phyloP scores from a whole-genome alignment of 2,888 invertebrate genomes.

The Thymelicus sylvestris region DNA sequence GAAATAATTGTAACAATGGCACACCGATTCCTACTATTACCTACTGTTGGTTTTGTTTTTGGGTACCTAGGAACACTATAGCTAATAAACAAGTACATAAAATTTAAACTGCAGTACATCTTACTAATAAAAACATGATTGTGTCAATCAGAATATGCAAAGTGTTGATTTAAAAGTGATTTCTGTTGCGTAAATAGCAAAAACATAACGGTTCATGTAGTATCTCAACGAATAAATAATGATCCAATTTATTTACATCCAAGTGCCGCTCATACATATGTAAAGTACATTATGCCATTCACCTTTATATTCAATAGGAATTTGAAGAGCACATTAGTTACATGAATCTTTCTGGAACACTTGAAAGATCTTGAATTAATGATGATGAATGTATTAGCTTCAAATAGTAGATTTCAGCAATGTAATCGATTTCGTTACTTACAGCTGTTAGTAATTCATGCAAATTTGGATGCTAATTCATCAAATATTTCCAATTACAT shows the following conservation, averaged over 20 bases:
- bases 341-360: constrained; percentile 21
- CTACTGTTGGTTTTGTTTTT: constrained; percentile 47
- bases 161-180: background rate
- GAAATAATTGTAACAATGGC: constrained; percentile 57
- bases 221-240: constrained; percentile 34
- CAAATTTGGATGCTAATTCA: too few species aligned
- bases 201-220: constrained; percentile 20
- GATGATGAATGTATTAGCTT: constrained; percentile 10
- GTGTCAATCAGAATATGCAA: background rate
- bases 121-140: background rate
- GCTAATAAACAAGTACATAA: constrained; percentile 13
- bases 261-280: constrained; percentile 38
- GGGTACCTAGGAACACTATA: constrained; percentile 42
- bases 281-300: constrained; percentile 38
- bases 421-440: background rate
- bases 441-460: background rate
- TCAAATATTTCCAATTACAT: too few species aligned
- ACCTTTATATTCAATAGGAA: constrained; percentile 42
- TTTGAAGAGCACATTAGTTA: constrained; percentile 40
- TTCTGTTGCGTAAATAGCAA: constrained; percentile 17
- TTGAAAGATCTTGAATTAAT: constrained; percentile 10
- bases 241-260: constrained; percentile 34
- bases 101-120: constrained; percentile 2
- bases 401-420: constrained; percentile 1
- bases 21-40: constrained; percentile 39